Percentiles rank a stretch among this genome's conserved stretches.
phyloP scores from a whole-genome alignment of 2,797 vertebrate genomes.

The Argya squamiceps region DNA sequence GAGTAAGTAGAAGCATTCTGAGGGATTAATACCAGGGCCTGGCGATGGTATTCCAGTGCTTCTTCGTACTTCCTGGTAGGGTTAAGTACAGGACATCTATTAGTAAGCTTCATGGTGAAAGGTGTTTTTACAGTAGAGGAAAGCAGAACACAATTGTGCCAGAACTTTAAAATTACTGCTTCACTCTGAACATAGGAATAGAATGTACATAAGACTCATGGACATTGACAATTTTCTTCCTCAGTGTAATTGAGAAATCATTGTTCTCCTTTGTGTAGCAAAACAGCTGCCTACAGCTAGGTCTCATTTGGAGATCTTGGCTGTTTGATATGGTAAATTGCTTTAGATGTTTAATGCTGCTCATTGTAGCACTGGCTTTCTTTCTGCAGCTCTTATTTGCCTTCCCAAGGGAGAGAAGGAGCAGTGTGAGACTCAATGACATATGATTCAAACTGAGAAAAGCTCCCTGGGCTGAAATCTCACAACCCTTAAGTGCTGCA shows the following conservation, averaged over 20 bases:
- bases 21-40: conserved; percentile 94
- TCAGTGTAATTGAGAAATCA: not conserved
- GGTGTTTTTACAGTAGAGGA: not conserved
- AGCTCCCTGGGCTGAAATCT: not conserved
- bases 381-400: not conserved
- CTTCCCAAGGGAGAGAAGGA: not conserved
- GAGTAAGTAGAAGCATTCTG: conserved; percentile 98
- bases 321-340: not conserved
- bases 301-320: not conserved
- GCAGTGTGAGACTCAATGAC: not conserved
- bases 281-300: not conserved
- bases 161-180: not conserved
- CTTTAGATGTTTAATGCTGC: not conserved
- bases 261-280: not conserved
- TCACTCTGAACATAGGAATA: not conserved
- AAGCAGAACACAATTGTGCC: not conserved
- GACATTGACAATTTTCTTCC: not conserved
- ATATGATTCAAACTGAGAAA: not conserved
- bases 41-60: conserved; percentile 97
- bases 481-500: not conserved
- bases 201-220: not conserved
- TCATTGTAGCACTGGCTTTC: not conserved
- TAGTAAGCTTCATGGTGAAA: not conserved
- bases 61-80: conserved; percentile 90
- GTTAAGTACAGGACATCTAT: not conserved